phyloP scores from a whole-genome alignment of 2,888 invertebrate species.

The Yponomeuta plumbellus region DNA sequence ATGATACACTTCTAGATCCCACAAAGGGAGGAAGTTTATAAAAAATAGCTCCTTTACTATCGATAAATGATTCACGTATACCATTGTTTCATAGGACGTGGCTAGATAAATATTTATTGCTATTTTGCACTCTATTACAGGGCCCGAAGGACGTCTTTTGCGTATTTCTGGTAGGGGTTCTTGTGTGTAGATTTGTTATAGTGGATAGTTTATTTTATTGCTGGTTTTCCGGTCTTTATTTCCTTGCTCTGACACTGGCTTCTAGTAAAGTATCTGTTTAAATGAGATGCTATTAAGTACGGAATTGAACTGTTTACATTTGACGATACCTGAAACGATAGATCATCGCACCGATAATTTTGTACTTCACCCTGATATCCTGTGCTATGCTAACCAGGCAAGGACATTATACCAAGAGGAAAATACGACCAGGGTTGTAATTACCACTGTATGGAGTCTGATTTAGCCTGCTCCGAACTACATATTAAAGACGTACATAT shows the following conservation, averaged over 20 bases:
- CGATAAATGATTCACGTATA: not conserved
- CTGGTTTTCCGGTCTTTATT: not conserved
- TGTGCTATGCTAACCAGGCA: too few relatives aligned
- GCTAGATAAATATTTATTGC: not conserved
- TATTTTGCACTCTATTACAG: not conserved
- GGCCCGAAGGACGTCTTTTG: not conserved
- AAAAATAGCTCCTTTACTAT: constrained; percentile 1
- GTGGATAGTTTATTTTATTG: not conserved
- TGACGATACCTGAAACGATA: too few relatives aligned
- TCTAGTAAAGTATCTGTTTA: not conserved
- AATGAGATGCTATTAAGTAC: too few relatives aligned
- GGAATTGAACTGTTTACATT: too few relatives aligned
- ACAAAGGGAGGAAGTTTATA: constrained; percentile 3
- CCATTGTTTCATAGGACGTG: not conserved
- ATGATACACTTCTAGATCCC: not conserved
- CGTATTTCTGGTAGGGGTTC: not conserved
- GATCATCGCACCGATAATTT: too few relatives aligned
- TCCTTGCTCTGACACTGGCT: not conserved
- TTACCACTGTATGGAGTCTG: too few relatives aligned
- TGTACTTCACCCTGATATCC: too few relatives aligned
- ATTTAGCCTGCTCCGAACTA: too few relatives aligned
- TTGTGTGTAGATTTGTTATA: not conserved
- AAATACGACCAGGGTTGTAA: too few relatives aligned
- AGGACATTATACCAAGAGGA: too few relatives aligned
- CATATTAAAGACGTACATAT: too few relatives aligned